Base-by-base conservation (phyloP, 2,888 invertebrate species). In the Calliphora vomitoria region DNA sequence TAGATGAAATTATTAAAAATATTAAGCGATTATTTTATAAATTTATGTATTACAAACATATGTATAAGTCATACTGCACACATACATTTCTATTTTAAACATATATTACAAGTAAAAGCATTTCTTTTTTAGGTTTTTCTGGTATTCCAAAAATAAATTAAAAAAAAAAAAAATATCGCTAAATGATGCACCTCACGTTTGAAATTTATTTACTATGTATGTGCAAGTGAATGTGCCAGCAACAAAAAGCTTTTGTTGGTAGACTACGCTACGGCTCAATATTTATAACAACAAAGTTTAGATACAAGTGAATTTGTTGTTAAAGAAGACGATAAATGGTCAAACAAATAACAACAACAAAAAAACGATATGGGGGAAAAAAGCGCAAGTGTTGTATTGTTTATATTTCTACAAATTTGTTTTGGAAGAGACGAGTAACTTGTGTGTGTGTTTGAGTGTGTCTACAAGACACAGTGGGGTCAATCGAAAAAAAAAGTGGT, bases 161-260 rank as follows among this genome's bases (percentile, higher is more conserved):
- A 64, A 25, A 64, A 71, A 76, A 44, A 64, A 25, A 64, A 71
- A 76, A 20, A 82, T 72, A 78, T 47, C 47, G 20, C 47, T 68
- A 80, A 85, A 85, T 58, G 50, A 80, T 83, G 71, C 79, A 71
- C 64, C 76, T 80, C 80, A 86, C 83, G 86, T 86, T 83, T 76
- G 18, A 71, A 64, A 69, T 71, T 6, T 44, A 44, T 11, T 76
- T 55, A 25, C 25, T 25, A 71, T 58, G 31, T 25, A 71, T 58
- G 31, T 62, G 38, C 35, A 62, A 85, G 41, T 66, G 41, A 74
- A 55, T 62, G 55, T 64, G 38, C 18, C 18, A 60, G 18, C 75
- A 50, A 62, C 35, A 35, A 47, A 78, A 66, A 78, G 66, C 72
- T 78, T 82, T 62, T 62, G 13, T 38, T 41, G 15, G 13, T 64